Base-by-base conservation (phyloP, 2,113 vertebrate species). In the Eurypyga helias region DNA sequence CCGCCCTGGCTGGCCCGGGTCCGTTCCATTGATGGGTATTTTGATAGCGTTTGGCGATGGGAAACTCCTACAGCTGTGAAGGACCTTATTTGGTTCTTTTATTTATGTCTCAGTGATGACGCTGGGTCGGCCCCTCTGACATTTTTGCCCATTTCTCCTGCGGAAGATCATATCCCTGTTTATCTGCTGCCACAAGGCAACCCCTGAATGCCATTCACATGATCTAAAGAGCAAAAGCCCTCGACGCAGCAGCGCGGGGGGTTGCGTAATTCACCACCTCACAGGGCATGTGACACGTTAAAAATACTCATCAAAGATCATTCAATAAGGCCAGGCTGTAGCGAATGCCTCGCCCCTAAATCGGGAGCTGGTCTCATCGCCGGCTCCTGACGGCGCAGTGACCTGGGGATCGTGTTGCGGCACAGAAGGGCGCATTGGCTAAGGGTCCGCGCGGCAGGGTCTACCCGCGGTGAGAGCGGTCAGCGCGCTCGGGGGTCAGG, bases 191-290 rank as follows among this genome's bases (percentile, higher is more conserved):
- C 91, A 61, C 91, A n/a, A 87, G 95, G 93, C 96, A 94, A 79
- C 89, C 95, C 96, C 95, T 87, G 94, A 23, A 65, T 93, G 92
- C 95, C 94, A 89, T 84, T 48, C 46, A 4, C 89, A 19, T 95
- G 92, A 92, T 10, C 77, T 81, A 93, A 93, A 96, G 95, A 96
- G 96, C 92, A 93, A 31, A 62, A 24, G 77, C 92, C 77, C 64
- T 19, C 4, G 1, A 4, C 10, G 46, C 70, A 5, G 87, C 62
- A 28, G 72, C 33, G 6, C 45, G 3, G 65, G 75, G 43, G 17
- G 84, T 93, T 96, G 90, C 95, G 84, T 96, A 94, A 96, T 91
- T 92, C 90, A 70, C 57, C 81, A 34, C 73, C 89, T 89, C 84
- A 91, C 46, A 48, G 34, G 91, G 81, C 95, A 92, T 95, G 95